Evolutionary conservation across 2,797 vertebrate species (phyloP), one percentile per base, ranked within the genome.

Genomic region (Falco columbarius): DNA sequence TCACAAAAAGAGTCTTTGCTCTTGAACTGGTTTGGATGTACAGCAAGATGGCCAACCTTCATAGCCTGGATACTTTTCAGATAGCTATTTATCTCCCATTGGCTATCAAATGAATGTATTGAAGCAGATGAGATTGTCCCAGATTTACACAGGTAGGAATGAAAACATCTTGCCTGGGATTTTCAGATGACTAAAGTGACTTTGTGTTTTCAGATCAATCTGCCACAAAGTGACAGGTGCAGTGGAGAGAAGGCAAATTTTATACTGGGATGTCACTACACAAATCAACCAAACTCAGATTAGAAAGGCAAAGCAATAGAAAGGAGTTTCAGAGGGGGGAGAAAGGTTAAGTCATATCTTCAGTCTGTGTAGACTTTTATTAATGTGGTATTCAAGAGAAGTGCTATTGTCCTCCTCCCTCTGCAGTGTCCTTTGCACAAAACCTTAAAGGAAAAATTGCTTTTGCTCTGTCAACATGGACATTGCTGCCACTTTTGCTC

Each of bases 171-270:
- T 91, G 46, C 56, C 49, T 86, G 70, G 58, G 55, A 49, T 86
- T 82, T 96, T 87, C 49, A 46, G 63, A 87, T 84, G 5, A 73
- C 51, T 86, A 22, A 84, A 6, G 2, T 63, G 67, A 70, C 54
- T 92, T 90, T 51, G 32, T 79, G 34, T 36, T 91, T 95, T 95
- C 68, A 91, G 73, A 90, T 90, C 72, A 79, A 15, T 66, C 38
- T 77, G 32, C 38, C 4, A 14, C 34, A 93, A 19, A 90, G 30
- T 44, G 73, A 88, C 80, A 93, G 59, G 11, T 63, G 36, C 81
- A 73, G 30, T 44, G 22, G 51, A 86, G 15, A 79, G 58, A 88
- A 81, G 30, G 70, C 42, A 88, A 30, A 77, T 91, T 95, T 91
- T 82, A 49, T 81, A 29, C 20, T 63, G 36, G 46, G 32, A 54